A percentile compares a stretch with the other conserved stretches of the same genome.
These are phyloP conservation scores for Ectobius pallidus DNA, from an alignment of 2,888 invertebrate genomes.

Conservation along the genomic window DNA sequence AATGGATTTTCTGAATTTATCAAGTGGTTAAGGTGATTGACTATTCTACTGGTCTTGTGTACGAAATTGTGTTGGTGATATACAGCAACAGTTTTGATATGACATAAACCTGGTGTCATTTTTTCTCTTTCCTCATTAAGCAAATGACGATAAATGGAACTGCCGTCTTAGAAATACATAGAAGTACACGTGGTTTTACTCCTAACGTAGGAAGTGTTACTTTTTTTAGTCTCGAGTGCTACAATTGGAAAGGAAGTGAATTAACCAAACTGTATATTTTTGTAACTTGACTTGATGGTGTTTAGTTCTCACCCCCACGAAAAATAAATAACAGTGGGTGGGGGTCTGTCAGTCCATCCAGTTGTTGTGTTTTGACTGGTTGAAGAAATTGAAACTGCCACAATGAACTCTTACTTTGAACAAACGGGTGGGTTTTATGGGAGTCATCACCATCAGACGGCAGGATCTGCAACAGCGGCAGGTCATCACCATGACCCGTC, in stretches of 20 bases:
- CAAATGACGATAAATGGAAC: slow-evolving; percentile 14
- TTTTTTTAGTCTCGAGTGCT: not conserved
- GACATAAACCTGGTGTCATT: not conserved
- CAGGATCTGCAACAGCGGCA: slow-evolving; percentile 63
- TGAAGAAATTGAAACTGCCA: too few relatives aligned
- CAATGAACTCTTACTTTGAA: slow-evolving; percentile 96
- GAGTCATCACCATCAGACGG: slow-evolving; percentile 83
- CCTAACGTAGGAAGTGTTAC: not conserved
- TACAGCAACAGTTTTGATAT: not conserved
- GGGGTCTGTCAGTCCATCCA: too few relatives aligned
- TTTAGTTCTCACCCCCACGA: not conserved
- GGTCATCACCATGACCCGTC: slow-evolving; percentile 75
- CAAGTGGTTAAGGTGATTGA: not conserved
- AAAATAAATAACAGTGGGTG: not conserved
- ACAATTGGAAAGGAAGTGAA: not conserved
- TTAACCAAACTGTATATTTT: not conserved
- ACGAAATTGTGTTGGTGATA: not conserved
- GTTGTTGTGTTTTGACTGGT: too few relatives aligned
- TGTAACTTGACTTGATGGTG: not conserved
- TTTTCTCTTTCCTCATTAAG: not conserved
- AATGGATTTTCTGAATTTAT: not conserved
- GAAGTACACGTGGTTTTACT: slow-evolving; percentile 2
- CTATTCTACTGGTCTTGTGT: not conserved
- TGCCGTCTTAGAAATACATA: not conserved
- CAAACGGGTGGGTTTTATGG: slow-evolving; percentile 96